Base-by-base conservation (phyloP, 2,113 vertebrate genomes). In the Saguinus midas region DNA sequence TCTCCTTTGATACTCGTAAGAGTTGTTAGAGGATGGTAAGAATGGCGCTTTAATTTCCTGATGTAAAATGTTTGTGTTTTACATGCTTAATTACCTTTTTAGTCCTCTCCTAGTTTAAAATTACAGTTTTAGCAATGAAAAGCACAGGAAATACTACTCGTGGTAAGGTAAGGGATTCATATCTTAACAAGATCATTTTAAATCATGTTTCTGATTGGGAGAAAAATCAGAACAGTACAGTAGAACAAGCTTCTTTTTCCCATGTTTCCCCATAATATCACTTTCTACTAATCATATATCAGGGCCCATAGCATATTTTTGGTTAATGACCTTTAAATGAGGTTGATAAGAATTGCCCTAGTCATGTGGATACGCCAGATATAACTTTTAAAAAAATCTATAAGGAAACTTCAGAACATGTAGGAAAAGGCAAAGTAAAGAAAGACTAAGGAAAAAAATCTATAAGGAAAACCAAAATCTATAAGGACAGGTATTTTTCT, bases 21-120 rank as follows among this genome's bases (percentile, higher is more conserved):
- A 98, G 99, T 99, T 64, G 76, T 99, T 90, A 98, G 99, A 99
- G 99, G 99, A 98, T 99, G 99, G 99, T 99, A 98, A 98, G 99
- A 48, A 8, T 6, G 50, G 13, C 4, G 0, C 57, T 68, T 58
- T 12, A 29, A 23, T 10, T 29, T 75, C 35, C 70, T 83, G 55
- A 45, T n/a, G 66, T 4, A 4, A 0, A 64, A 14, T 4, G 4
- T 37, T 12, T 95, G 52, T 40, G 29, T 32, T 93, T 85, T 55
- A 8, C 37, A 18, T 88, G 57, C 87, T 92, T 58, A 50, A 50
- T 83, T n/a, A 14, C n/a, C 14, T 87, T 48, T 83, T 76, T 52
- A 25, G 43, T 84, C 43, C 8, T 95, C 29, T n/a, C 10, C 25
- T 91, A 81, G 81, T 32, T 89, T 94, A 61, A 68, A 52, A 48